phyloP scores from a whole-genome alignment of 1,140 invertebrate species.

The Brachionus asplanchnoidis region DNA sequence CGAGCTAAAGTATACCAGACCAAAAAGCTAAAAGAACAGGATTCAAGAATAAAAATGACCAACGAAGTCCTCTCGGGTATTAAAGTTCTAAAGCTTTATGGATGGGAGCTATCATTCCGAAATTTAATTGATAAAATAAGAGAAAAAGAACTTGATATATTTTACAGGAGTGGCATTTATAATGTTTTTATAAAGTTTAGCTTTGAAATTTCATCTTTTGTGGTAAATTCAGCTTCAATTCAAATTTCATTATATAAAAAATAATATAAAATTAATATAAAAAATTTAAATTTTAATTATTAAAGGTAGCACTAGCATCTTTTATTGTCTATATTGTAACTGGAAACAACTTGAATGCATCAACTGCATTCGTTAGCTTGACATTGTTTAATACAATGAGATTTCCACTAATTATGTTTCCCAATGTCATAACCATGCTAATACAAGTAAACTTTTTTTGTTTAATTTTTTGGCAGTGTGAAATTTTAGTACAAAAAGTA shows the following conservation, averaged over 20 bases:
- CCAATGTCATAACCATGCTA: conserved; percentile 57
- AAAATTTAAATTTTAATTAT: neutral
- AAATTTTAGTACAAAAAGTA: no score
- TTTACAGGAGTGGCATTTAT: conserved; percentile 58
- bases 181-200: conserved; percentile 75
- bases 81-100: conserved; percentile 56
- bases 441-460: neutral
- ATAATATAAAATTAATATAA: neutral
- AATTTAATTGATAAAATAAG: conserved; percentile 53
- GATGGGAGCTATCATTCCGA: conserved; percentile 58
- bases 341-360: conserved; percentile 48
- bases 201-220: conserved; percentile 89
- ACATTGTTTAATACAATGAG: conserved; percentile 95
- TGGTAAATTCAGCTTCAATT: conserved; percentile 56
- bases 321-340: conserved; percentile 56
- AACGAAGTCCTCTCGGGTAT: conserved; percentile 58
- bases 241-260: neutral
- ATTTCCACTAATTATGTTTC: conserved; percentile 69
- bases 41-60: conserved; percentile 59
- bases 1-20: conserved; percentile 63
- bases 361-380: conserved; percentile 79
- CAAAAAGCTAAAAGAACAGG: conserved; percentile 61
- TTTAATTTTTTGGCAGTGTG: conserved; percentile 16
- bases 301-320: conserved; percentile 45
- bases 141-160: conserved; percentile 56